Conservation (phyloP, 2,113 vertebrate genomes). For the Gallinago media region DNA sequence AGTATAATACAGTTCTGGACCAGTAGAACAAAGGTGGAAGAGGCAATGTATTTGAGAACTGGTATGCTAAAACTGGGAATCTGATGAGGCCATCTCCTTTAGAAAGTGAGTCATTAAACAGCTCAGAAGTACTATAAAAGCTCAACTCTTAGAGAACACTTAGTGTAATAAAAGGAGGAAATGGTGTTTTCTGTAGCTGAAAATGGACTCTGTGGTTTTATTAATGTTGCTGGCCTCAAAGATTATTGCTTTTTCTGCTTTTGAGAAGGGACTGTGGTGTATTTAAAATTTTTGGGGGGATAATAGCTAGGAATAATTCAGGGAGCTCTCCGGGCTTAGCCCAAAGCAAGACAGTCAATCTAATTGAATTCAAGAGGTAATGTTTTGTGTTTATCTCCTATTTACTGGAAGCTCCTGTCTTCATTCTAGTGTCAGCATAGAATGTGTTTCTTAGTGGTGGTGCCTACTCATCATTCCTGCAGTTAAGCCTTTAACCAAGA, state of each 20-base stretch:
- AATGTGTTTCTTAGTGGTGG: fast-evolving
- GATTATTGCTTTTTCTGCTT: not conserved
- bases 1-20: not conserved
- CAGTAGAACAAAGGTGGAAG: not conserved
- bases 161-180: not conserved
- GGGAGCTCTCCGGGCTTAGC: not conserved
- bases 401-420: not conserved
- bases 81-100: not conserved
- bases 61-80: not conserved
- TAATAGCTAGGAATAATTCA: not conserved
- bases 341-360: not conserved
- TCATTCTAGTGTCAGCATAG: not conserved
- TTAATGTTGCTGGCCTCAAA: not conserved
- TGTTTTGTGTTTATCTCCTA: not conserved
- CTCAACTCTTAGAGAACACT: not conserved
- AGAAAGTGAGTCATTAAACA: not conserved
- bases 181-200: not conserved
- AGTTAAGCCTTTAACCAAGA: not conserved
- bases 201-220: not conserved
- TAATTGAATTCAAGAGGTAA: not conserved
- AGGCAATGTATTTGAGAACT: not conserved
- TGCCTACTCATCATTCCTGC: not conserved
- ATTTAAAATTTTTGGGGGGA: not conserved
- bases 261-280: not conserved
- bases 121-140: not conserved